Conservation (phyloP, 2,888 invertebrate genomes). For the Tipula confusa region DNA sequence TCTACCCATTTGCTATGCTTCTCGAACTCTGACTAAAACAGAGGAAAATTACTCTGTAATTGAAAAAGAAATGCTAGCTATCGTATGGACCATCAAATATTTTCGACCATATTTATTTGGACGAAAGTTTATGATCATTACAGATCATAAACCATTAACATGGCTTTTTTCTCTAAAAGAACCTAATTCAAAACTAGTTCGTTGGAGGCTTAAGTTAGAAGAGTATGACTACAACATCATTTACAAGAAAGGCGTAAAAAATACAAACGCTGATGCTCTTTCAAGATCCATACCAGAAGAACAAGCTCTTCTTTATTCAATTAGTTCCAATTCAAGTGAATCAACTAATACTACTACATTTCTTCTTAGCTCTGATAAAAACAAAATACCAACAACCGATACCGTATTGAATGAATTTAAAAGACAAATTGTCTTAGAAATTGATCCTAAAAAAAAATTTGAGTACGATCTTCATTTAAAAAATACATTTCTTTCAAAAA, state of each 20-base stretch:
- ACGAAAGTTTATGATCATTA: slow-evolving; percentile 42
- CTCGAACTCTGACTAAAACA: slow-evolving; percentile 37
- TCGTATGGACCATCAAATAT: slow-evolving; percentile 42
- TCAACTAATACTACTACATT: too few relatives aligned
- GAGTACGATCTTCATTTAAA: not conserved
- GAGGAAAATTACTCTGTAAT: slow-evolving; percentile 40
- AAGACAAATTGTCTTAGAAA: not conserved
- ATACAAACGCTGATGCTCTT: not conserved
- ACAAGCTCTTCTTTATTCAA: too few relatives aligned
- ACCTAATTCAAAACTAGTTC: slow-evolving; percentile 42
- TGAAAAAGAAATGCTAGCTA: slow-evolving; percentile 43
- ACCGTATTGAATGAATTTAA: not conserved
- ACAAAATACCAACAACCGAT: not conserved
- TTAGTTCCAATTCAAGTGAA: too few relatives aligned
- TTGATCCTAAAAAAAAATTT: not conserved
- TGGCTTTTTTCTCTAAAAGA: slow-evolving; percentile 47
- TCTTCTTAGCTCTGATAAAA: too few relatives aligned
- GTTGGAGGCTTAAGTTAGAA: slow-evolving; percentile 42
- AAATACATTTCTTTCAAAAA: too few relatives aligned
- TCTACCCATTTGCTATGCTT: slow-evolving; percentile 40
- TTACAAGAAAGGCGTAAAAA: too few relatives aligned
- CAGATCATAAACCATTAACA: slow-evolving; percentile 44
- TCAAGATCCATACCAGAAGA: not conserved
- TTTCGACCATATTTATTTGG: slow-evolving; percentile 44
- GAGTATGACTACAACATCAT: slow-evolving; percentile 36